Conservation (phyloP, 2,797 vertebrate species). For the Artibeus lituratus region DNA sequence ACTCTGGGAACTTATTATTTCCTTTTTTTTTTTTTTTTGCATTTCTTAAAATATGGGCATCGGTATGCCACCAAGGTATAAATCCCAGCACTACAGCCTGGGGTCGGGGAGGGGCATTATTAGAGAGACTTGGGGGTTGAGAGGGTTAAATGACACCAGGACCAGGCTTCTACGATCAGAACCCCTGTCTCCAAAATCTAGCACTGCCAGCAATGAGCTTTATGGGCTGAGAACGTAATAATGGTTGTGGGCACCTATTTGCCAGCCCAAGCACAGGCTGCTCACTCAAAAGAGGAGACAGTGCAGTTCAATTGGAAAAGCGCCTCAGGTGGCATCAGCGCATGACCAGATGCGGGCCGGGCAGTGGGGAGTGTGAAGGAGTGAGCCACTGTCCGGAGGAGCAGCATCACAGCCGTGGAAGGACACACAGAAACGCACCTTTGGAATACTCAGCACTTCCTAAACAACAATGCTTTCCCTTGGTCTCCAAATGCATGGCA, state of each 20-base stretch:
- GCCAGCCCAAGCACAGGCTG: neutral
- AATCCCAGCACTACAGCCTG: neutral
- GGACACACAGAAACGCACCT: no score
- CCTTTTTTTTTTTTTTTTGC: neutral
- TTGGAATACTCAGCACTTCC: neutral
- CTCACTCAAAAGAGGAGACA: neutral
- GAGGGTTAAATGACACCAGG: neutral
- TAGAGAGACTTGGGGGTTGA: neutral
- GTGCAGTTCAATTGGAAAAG: neutral
- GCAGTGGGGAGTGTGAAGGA: neutral
- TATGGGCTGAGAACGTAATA: neutral
- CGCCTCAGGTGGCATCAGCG: neutral
- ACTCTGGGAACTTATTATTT: neutral
- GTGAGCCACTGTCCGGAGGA: neutral
- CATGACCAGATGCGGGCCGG: neutral
- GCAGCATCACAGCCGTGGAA: neutral
- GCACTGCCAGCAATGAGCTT: neutral
- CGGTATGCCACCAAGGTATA: neutral
- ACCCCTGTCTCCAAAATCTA: neutral
- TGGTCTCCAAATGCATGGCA: neutral
- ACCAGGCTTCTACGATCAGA: neutral
- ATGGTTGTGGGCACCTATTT: neutral
- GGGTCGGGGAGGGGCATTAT: neutral
- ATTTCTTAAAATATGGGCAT: slow-evolving; percentile 9
- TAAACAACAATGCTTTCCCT: neutral